Evolutionary conservation across 2,113 vertebrate species (phyloP).

Genomic region (Myotis lucifugus): DNA sequence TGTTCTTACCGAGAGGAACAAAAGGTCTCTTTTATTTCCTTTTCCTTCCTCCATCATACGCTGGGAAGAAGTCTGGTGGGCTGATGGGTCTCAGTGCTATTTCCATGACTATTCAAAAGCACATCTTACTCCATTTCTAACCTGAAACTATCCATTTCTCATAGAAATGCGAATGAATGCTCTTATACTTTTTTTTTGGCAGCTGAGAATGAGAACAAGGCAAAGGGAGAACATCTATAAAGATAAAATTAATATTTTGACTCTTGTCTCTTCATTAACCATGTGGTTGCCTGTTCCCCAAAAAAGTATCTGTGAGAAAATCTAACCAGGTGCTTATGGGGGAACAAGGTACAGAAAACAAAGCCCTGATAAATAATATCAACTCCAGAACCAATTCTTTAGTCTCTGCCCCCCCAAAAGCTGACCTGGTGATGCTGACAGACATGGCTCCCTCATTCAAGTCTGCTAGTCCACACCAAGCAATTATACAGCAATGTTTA

Average conservation of each 20-base stretch:
- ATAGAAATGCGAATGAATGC: constrained; percentile 25
- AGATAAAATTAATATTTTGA: constrained; percentile 22
- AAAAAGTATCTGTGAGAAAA: constrained; percentile 31
- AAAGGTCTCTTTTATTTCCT: constrained; percentile 15
- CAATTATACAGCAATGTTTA: neutral
- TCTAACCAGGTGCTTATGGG: neutral
- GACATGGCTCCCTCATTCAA: constrained; percentile 7
- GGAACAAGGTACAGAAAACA: constrained; percentile 20
- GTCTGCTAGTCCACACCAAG: constrained; percentile 16
- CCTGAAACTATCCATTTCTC: constrained; percentile 7
- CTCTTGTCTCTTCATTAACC: constrained; percentile 42
- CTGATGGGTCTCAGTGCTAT: neutral
- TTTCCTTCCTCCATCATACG: neutral
- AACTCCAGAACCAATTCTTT: neutral
- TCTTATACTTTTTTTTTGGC: neutral
- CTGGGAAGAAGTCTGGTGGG: neutral
- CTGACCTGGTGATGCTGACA: neutral
- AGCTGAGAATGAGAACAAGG: neutral
- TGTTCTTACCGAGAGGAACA: constrained; percentile 32
- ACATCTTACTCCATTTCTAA: constrained; percentile 14
- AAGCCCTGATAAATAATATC: neutral
- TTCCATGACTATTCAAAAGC: constrained; percentile 20
- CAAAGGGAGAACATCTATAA: neutral
- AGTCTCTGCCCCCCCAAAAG: constrained; percentile 1
- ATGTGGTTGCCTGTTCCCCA: neutral